Evolutionary conservation across 2,888 invertebrate species (phyloP).

Genomic region (Sarcophaga rosellei): DNA sequence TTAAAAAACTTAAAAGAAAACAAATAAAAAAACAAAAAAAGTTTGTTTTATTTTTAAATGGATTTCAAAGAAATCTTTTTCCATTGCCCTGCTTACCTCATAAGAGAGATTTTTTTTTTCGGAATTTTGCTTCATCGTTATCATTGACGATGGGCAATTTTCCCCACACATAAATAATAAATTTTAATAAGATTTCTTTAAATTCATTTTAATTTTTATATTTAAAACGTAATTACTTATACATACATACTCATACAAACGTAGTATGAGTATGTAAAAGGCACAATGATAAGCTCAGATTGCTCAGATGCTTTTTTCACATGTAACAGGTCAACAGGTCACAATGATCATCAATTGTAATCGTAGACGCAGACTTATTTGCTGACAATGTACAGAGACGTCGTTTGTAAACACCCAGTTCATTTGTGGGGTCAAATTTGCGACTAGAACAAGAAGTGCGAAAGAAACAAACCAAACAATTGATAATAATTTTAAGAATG

Average conservation of each 20-base stretch:
- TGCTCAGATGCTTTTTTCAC: not conserved
- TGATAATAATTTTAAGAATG: not conserved
- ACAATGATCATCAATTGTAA: constrained; percentile 29
- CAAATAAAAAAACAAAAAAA: no score
- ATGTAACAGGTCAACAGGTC: constrained; percentile 59
- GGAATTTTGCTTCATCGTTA: no score
- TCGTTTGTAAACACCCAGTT: not conserved
- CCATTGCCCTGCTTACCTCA: no score
- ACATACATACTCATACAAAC: not conserved
- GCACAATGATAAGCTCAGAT: constrained; percentile 37
- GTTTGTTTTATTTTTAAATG: not conserved
- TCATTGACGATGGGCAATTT: no score
- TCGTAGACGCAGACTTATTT: not conserved
- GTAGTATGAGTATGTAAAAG: no score
- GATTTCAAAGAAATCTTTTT: not conserved
- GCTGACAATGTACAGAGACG: constrained; percentile 18
- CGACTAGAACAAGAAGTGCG: no score
- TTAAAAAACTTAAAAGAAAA: no score
- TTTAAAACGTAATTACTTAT: constrained; percentile 43
- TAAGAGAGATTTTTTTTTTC: no score
- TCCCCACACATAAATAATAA: no score
- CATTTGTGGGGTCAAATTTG: no score
- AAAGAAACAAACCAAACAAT: no score
- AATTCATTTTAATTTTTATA: constrained; percentile 2
- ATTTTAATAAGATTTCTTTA: not conserved